Conservation (phyloP, 1,140 invertebrate genomes). For the Physella acuta region DNA sequence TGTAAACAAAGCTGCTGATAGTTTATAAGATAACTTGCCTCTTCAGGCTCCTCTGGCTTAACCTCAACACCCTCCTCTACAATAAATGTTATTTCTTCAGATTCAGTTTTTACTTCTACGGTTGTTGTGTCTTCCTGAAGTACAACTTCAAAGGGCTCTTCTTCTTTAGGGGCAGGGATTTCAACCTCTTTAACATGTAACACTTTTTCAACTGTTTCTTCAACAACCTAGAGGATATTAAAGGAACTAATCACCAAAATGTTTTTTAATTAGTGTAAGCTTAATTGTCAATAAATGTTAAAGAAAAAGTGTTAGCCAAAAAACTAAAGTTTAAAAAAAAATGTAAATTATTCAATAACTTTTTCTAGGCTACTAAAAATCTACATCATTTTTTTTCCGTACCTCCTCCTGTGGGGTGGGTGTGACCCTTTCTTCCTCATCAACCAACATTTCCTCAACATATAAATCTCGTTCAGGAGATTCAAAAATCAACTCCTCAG, state of each 20-base stretch:
- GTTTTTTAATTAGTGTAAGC: slow-evolving; percentile 1
- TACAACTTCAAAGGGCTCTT: slow-evolving; percentile 27
- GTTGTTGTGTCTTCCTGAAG: slow-evolving; percentile 16
- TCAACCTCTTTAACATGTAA: slow-evolving; percentile 15
- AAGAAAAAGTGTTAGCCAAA: neutral
- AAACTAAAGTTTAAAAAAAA: neutral
- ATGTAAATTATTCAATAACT: neutral
- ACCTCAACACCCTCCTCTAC: slow-evolving; percentile 22
- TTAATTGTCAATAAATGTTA: too few relatives aligned
- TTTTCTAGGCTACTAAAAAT: too few relatives aligned
- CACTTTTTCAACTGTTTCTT: slow-evolving; percentile 35
- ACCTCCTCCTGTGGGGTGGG: slow-evolving; percentile 29
- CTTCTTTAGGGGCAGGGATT: slow-evolving; percentile 28
- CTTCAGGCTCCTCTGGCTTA: slow-evolving; percentile 19
- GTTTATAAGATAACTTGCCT: too few relatives aligned
- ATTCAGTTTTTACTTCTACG: slow-evolving; percentile 20
- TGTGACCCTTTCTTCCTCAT: slow-evolving; percentile 25
- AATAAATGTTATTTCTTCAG: slow-evolving; percentile 32
- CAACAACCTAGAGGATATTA: slow-evolving; percentile 9
- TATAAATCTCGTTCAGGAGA: slow-evolving; percentile 35
- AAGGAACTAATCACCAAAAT: neutral
- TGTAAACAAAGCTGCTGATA: too few relatives aligned
- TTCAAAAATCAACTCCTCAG: slow-evolving; percentile 37
- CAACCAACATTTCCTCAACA: slow-evolving; percentile 26
- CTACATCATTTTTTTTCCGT: too few relatives aligned